Evolutionary conservation across 1,140 invertebrate species (phyloP), one percentile per base, ranked within the genome.

Genomic region (Pseudomyrmex cubaensis): DNA sequence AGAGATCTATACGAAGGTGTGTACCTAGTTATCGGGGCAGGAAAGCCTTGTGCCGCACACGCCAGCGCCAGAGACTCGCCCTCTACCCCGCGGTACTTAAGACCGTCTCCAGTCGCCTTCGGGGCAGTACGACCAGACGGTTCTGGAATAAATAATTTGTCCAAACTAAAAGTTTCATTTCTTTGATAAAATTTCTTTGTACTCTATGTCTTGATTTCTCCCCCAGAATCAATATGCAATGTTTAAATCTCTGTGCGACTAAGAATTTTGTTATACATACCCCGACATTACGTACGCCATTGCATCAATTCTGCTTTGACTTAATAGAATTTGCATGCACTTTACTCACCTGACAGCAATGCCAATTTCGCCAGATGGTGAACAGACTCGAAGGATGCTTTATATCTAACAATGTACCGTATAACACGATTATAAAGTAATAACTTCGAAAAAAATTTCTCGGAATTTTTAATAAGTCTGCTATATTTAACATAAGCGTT

Each of bases 41-140:
- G 96, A 89, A 95, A 96, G 84, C 95, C 95, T 94, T 97, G 96
- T 78, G 96, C 96, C 89, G 96, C 96, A 91, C 96, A 97, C 83
- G 96, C 94, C 82, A 97, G 92, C 82, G 95, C 95, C 87, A 95
- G 90, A 80, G 88, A 86, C 77, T 90, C 86, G 64, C 85, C 87
- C 78, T 91, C 85, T 90, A 92, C 90, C 86, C 90, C 91, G 84
- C 87, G 85, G 83, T 91, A 90, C 87, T 92, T 92, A 82, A 92
- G 89, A 84, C 91, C 91, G 87, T 91, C 91, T 67, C 90, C 91
- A 56, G 95, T 95, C 90, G 95, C 92, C 93, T 95, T 96, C 72
- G 95, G 95, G 85, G 94, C 95, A 52, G 95, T 96, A 89, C 95
- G 95, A 94, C 96, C 95, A 69, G 95, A 95, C 67, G 96, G 95